phyloP scores from a whole-genome alignment of 2,888 invertebrate species.

The Acheta domesticus region DNA sequence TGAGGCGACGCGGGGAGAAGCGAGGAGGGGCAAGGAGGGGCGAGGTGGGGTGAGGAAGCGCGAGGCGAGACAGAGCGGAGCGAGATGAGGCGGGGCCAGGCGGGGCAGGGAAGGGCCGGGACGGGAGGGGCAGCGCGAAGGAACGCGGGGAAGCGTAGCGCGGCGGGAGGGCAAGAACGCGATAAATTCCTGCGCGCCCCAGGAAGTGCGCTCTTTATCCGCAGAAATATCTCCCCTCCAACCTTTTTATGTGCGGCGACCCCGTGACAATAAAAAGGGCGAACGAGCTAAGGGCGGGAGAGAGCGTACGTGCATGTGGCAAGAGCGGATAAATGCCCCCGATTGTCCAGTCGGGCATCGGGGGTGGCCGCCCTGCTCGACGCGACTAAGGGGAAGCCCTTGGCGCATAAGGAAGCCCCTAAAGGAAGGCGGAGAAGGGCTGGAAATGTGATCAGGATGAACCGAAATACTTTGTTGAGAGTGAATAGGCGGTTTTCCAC shows the following conservation, averaged over 20 bases:
- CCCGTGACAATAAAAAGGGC: constrained; percentile 9
- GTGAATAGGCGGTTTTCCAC: no score
- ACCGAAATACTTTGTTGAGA: no score
- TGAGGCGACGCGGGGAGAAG: no score
- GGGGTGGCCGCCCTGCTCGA: background rate
- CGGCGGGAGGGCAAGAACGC: background rate
- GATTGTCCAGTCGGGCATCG: background rate
- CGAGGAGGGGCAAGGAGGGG: no score
- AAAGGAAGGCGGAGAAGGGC: no score
- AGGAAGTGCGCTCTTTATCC: background rate
- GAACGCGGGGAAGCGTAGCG: background rate
- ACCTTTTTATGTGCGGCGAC: background rate
- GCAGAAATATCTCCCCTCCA: background rate
- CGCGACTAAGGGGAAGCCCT: no score
- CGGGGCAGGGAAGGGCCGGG: no score
- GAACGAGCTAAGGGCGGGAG: background rate
- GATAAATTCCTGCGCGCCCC: background rate
- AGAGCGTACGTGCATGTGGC: background rate
- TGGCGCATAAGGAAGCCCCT: no score
- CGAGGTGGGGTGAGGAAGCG: no score
- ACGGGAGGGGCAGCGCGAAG: background rate
- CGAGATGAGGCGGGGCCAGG: no score
- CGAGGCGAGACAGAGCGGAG: no score
- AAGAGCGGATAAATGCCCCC: background rate
- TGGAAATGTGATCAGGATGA: no score